Evolutionary conservation across 2,888 invertebrate species (phyloP).

Genomic region (Phytoseiulus persimilis): DNA sequence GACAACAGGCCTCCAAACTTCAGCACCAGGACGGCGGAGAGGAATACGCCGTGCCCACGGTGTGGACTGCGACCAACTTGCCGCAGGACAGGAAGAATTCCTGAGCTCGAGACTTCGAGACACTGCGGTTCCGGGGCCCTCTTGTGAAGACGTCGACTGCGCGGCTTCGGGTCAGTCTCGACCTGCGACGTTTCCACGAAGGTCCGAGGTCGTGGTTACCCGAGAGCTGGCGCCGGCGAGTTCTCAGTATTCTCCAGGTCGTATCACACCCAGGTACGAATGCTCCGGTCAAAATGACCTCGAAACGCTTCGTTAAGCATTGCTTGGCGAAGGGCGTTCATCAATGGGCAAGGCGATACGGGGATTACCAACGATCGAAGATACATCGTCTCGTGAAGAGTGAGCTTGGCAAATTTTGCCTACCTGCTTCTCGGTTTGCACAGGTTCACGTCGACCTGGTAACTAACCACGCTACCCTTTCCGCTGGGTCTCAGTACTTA

Average conservation of each 20-base stretch:
- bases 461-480: slow-evolving; percentile 37
- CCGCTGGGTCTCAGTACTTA: neutral
- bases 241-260: neutral
- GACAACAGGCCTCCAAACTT: slow-evolving; percentile 46
- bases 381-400: slow-evolving; percentile 40
- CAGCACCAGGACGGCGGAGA: slow-evolving; percentile 48
- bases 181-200: slow-evolving; percentile 39
- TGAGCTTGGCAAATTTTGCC: neutral
- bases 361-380: slow-evolving; percentile 40
- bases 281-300: slow-evolving; percentile 39
- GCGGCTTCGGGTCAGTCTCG: too few species aligned
- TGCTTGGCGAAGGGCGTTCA: slow-evolving; percentile 22
- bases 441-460: slow-evolving; percentile 41
- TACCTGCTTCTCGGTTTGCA: slow-evolving; percentile 36
- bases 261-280: slow-evolving; percentile 40
- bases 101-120: too few species aligned
- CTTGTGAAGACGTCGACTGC: too few species aligned
- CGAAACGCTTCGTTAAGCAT: slow-evolving; percentile 38
- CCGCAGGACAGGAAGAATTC: neutral
- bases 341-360: slow-evolving; percentile 40
- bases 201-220: slow-evolving; percentile 39
- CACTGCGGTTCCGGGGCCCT: too few species aligned
- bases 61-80: neutral
- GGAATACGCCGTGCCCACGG: slow-evolving; percentile 48
- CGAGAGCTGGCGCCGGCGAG: neutral